These are phyloP conservation scores for Morone chrysops DNA, from an alignment of 2,113 vertebrate species.

Conservation along the genomic window DNA sequence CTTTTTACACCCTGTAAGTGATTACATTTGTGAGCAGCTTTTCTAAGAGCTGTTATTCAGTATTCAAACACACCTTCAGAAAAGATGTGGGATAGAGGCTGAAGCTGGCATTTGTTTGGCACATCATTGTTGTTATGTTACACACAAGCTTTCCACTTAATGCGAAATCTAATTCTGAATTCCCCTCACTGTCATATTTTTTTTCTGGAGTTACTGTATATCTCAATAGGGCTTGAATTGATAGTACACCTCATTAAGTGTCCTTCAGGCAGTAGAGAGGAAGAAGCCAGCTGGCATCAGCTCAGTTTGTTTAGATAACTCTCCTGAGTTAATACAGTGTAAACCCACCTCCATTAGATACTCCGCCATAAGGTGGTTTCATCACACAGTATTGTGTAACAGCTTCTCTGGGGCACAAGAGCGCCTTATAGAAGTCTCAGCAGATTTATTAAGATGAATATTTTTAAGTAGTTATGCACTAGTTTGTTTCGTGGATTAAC, in stretches of 20 bases:
- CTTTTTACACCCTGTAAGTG: conserved; percentile 1
- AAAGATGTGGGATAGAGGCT: conserved; percentile 2
- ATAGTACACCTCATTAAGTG: conserved; percentile 53
- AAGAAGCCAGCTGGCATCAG: conserved; percentile 69
- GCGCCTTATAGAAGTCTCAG: conserved; percentile 7
- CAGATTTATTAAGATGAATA: conserved; percentile 29
- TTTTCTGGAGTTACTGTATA: conserved; percentile 41
- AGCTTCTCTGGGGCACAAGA: conserved; percentile 3
- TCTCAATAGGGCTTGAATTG: conserved; percentile 44
- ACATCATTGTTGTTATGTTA: conserved; percentile 31
- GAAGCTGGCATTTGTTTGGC: conserved; percentile 42
- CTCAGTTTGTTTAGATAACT: conserved; percentile 69
- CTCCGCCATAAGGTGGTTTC: conserved; percentile 58
- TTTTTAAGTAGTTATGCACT: conserved; percentile 34
- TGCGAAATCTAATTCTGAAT: conserved; percentile 46
- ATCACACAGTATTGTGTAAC: conserved; percentile 49
- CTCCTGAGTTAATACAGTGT: conserved; percentile 53
- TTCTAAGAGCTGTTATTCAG: conserved; percentile 8
- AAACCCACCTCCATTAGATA: conserved; percentile 51
- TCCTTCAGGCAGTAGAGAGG: conserved; percentile 64
- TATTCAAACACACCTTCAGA: conserved; percentile 23
- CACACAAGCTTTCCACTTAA: conserved; percentile 25
- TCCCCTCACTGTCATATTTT: conserved; percentile 33
- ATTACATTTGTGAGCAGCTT: conserved; percentile 11
- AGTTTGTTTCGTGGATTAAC: conserved; percentile 19